phyloP scores from a whole-genome alignment of 2,113 vertebrate genomes.

The Pelusios castaneus region DNA sequence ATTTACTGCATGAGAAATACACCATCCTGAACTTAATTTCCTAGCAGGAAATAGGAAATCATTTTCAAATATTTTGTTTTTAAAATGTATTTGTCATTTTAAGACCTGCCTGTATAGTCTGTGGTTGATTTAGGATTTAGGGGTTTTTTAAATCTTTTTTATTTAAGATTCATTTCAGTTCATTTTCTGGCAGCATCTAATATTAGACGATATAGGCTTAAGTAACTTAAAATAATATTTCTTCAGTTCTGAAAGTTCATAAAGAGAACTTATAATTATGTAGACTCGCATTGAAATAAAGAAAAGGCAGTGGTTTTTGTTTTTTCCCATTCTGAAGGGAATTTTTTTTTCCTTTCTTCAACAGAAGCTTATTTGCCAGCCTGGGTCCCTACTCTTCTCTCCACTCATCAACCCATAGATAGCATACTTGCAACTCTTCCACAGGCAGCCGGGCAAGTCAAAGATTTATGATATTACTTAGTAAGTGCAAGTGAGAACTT shows the following conservation, averaged over 20 bases:
- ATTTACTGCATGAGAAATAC: neutral
- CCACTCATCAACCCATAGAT: conserved; percentile 4
- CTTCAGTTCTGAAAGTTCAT: neutral
- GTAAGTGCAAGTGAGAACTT: conserved; percentile 55
- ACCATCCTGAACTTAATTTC: neutral
- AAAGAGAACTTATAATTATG: neutral
- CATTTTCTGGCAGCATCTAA: neutral
- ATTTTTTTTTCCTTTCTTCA: no score
- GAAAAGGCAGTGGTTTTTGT: neutral
- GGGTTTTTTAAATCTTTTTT: neutral
- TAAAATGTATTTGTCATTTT: neutral
- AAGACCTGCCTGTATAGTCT: neutral
- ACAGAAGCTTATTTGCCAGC: no score
- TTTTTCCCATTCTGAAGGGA: neutral
- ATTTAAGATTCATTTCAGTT: neutral
- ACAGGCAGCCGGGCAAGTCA: conserved; percentile 30
- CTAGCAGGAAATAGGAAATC: neutral
- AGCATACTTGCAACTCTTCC: conserved; percentile 27
- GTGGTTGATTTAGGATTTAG: neutral
- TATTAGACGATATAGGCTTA: neutral
- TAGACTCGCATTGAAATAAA: conserved; percentile 10
- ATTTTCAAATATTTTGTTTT: neutral
- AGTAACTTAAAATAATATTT: neutral
- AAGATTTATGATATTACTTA: conserved; percentile 61
- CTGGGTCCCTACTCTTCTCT: neutral